Evolutionary conservation across 2,797 vertebrate species (phyloP), one percentile per base, ranked within the genome.

Genomic region (Schizopygopsis pylzovi): DNA sequence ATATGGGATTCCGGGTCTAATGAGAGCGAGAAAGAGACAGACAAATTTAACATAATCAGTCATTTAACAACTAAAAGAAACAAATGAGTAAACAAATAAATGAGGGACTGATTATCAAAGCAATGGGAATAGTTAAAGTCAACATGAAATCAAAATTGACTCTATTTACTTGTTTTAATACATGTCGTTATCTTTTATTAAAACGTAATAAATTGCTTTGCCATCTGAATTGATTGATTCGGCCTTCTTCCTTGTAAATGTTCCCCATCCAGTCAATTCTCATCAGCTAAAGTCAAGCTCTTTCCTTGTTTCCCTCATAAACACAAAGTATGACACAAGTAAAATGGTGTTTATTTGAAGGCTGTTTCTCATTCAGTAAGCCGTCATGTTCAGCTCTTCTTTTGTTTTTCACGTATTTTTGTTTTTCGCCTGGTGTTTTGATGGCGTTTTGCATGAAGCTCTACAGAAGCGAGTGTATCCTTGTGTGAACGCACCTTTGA

Each of bases 391-490:
- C 25, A 75, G 22, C 33, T 33, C 45, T 76, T 67, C 39, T 77
- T 79, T 79, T 79, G 65, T 85, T 25, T 28, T 59, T 59, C n/a
- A n/a, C n/a, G n/a, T n/a, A n/a, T n/a, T 77, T 79, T 79, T 79
- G 65, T 85, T 25, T 28, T 59, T 59, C n/a, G 28, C 3, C 37
- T 16, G 4, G 25, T 33, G 63, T 56, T 83, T 75, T 63, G 81
- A 63, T 75, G 71, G 7, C 70, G 59, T 75, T 84, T 84, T 56
- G 73, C 75, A 70, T 84, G 83, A 70, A 78, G 63, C 47, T 68
- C 76, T 45, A 61, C 83, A 85, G 41, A 79, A 79, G 65, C 39
- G 49, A 71, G 65, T 12, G 25, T 47, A 70, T 79, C 76, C 52
- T 70, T 79, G 76, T 39, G 52, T 85, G 65, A 79, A 61, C 65